Evolutionary conservation across 37 sponge, comb jelly and placozoan species (phyloP).

Genomic region (Bolinopsis microptera): DNA sequence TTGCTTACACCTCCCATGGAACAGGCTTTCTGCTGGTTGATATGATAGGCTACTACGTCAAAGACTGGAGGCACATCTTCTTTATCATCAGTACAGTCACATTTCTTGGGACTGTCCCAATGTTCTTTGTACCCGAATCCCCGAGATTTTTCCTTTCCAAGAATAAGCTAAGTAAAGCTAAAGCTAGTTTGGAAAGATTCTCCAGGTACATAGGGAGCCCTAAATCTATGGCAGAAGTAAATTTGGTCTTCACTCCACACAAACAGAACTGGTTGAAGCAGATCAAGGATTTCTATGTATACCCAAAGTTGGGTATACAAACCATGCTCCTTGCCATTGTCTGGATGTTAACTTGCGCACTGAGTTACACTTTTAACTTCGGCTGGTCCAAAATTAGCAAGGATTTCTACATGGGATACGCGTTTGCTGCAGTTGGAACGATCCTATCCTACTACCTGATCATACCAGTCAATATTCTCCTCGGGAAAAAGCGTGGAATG

Average conservation of each 20-base stretch:
- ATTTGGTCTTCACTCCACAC: background rate
- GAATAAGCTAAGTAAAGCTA: background rate
- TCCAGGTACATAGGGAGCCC: background rate
- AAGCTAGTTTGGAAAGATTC: background rate
- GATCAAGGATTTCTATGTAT: background rate
- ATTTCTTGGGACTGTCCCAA: background rate
- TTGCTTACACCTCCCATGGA: background rate
- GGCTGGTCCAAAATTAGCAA: conserved; percentile 8
- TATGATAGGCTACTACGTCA: background rate
- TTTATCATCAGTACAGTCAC: background rate
- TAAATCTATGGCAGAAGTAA: background rate
- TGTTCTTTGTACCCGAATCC: background rate
- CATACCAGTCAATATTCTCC: background rate
- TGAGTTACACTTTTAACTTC: background rate
- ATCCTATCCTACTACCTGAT: background rate
- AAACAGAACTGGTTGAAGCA: background rate
- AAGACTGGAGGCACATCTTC: conserved; percentile 33
- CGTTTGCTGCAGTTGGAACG: background rate
- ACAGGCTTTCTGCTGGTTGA: conserved; percentile 1
- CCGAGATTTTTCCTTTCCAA: background rate
- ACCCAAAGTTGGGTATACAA: conserved; percentile 30
- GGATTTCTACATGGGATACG: conserved; percentile 19
- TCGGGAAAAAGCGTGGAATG: background rate
- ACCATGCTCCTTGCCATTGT: background rate
- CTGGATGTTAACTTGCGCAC: background rate